Conservation (phyloP, 2,888 invertebrate genomes). For the Pristionchus entomophagus region DNA sequence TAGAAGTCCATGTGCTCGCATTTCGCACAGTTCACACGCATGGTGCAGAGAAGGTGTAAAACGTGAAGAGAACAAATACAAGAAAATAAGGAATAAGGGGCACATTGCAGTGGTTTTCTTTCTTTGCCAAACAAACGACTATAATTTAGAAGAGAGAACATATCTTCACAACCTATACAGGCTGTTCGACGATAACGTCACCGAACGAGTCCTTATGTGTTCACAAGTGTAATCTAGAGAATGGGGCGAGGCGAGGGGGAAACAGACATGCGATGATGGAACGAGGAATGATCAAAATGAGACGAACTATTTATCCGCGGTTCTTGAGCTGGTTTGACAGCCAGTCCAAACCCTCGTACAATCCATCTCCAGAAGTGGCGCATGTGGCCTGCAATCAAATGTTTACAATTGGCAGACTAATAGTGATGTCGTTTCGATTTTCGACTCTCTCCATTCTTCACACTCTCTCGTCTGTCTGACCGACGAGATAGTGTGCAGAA, state of each 20-base stretch:
- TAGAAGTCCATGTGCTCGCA: constrained; percentile 16
- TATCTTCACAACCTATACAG: constrained; percentile 33
- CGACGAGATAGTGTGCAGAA: too few species aligned
- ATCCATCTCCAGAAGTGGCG: constrained; percentile 98
- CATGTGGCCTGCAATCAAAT: constrained; percentile 81
- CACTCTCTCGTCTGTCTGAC: too few species aligned
- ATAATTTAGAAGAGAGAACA: constrained; percentile 10
- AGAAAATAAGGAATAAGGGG: not conserved
- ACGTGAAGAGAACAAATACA: not conserved
- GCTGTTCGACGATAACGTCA: constrained; percentile 21
- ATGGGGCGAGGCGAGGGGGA: not conserved
- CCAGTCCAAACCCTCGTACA: constrained; percentile 99
- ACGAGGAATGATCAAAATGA: constrained; percentile 8
- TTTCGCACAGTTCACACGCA: constrained; percentile 31
- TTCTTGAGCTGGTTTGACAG: constrained; percentile 99
- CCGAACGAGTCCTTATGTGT: constrained; percentile 13
- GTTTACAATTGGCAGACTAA: too few species aligned
- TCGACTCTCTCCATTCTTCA: too few species aligned
- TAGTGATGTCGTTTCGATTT: too few species aligned
- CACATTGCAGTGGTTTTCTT: not conserved
- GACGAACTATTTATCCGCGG: constrained; percentile 68
- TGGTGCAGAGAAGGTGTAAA: not conserved
- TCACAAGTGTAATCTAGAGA: constrained; percentile 14
- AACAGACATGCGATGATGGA: not conserved
- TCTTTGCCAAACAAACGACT: constrained; percentile 14